Base-by-base conservation (phyloP, 2,888 invertebrate genomes). In the Chloroclysta siterata region DNA sequence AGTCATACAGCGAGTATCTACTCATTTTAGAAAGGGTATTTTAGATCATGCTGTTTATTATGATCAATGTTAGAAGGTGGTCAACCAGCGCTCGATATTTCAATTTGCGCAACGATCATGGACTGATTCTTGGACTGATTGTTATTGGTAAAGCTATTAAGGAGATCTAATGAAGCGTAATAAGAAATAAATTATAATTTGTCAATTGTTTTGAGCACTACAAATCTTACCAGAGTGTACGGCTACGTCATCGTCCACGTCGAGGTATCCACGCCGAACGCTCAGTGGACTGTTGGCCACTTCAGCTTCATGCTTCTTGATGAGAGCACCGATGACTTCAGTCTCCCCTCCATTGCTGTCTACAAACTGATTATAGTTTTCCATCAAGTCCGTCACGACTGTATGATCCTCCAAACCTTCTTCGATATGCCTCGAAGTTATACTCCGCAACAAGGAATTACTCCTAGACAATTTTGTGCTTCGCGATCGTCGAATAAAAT, bases 391-490 rank as follows among this genome's bases (percentile, higher is more conserved):
- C 15, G 90, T 85, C 33, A 93, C 88, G 44, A 92, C 81, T 2
- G 70, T 68, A 63, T 82, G 84, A 62, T 90, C 92, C 63, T 89
- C 91, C 54, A 88, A 77, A 1, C 90, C 92, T 68, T 89, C 93
- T 75, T 93, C 93, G 17, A 93, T 90, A 72, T 90, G 84, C 72
- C 88, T 90, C 29, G 93, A 85, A 54, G 94, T 94, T 70, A 94
- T 93, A 72, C 94, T 94, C 68, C 95, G 93, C 11, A 95, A 78
- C 66, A 95, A 81, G 1, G 95, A 95, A 76, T 95, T 95, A 74
- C 95, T 96, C 64, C 96, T 93, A 0, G 95, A 95, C 53, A 96
- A 80, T 80, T 96, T 96, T 1, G 96, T 96, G 71, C 96, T 96
- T 75, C 96, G 95, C 5, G 96, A 95, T 61, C 96, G 92, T 11